phyloP scores from a whole-genome alignment of 2,888 invertebrate genomes.

The Cantharis lateralis region DNA sequence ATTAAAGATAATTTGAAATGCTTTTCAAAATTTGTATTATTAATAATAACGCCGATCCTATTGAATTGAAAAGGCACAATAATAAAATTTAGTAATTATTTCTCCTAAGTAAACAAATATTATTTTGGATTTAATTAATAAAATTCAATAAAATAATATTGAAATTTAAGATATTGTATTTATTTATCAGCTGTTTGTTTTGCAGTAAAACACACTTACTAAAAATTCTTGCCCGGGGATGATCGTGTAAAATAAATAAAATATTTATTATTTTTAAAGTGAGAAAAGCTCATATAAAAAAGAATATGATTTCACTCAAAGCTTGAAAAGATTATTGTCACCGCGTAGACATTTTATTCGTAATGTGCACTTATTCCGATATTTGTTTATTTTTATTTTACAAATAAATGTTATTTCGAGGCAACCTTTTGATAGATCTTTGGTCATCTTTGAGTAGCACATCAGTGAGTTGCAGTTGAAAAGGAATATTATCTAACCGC shows the following conservation, averaged over 20 bases:
- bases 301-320: neutral
- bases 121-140: neutral
- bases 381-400: neutral
- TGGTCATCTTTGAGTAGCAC: neutral
- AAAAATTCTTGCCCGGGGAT: neutral
- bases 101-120: neutral
- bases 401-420: neutral
- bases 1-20: conserved; percentile 6
- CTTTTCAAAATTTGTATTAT: conserved; percentile 7
- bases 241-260: neutral
- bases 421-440: neutral
- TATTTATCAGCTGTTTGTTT: neutral
- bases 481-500: neutral
- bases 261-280: neutral
- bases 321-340: neutral
- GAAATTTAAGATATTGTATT: neutral
- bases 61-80: neutral
- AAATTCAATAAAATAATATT: neutral
- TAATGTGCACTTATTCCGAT: neutral
- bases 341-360: neutral
- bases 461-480: neutral
- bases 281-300: neutral
- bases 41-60: neutral
- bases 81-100: neutral
- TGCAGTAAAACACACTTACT: neutral